Conservation (phyloP, 30 jellyfish, hydroid and myxozoan genomes). For the Hydra vulgaris region DNA sequence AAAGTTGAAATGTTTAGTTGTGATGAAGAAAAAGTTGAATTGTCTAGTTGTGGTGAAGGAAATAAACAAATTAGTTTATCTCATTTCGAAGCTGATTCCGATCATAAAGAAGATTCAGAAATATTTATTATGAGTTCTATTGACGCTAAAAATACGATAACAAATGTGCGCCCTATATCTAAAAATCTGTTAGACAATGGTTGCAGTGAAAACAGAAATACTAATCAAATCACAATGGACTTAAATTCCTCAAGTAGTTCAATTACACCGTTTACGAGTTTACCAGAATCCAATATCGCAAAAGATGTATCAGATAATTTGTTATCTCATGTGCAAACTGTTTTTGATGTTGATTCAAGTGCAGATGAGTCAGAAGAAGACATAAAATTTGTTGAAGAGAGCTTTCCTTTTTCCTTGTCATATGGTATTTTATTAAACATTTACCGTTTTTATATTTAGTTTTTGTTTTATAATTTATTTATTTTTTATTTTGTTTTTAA, state of each 20-base stretch:
- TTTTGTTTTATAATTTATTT: too few species aligned
- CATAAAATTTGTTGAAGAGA: conserved; percentile 21
- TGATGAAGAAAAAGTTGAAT: too few species aligned
- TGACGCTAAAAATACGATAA: neutral
- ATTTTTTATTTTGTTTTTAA: too few species aligned
- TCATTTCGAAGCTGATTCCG: neutral
- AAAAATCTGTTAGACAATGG: neutral
- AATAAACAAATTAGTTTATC: too few species aligned
- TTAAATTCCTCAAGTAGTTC: neutral
- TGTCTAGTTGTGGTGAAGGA: too few species aligned
- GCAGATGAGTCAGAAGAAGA: conserved; percentile 15
- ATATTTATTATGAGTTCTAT: neutral
- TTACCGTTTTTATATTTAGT: neutral
- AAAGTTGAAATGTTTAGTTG: neutral
- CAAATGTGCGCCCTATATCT: neutral
- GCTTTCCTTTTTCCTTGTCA: conserved; percentile 8
- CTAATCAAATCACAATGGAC: neutral
- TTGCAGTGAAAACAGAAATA: neutral
- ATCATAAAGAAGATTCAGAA: neutral
- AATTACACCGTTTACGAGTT: neutral
- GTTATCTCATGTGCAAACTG: neutral
- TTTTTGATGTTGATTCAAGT: neutral
- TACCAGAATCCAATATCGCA: neutral
- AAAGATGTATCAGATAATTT: neutral
- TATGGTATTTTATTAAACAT: conserved; percentile 3